Conservation (phyloP, 2,888 invertebrate genomes). For the Rotaria macrura region DNA sequence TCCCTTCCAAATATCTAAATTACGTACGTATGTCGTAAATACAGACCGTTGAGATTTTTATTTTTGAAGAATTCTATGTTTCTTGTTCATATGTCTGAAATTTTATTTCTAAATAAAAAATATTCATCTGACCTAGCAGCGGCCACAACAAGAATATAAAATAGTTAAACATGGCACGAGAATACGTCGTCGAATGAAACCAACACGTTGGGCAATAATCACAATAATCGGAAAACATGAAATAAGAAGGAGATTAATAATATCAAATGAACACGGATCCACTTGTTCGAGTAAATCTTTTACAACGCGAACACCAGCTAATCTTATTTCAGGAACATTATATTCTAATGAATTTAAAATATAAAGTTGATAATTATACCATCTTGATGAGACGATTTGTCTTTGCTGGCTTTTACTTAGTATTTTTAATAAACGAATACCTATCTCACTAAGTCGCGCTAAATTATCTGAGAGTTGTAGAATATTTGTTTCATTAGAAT, state of each 20-base stretch:
- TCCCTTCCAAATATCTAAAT: no score
- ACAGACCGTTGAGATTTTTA: no score
- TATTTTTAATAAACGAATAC: background rate
- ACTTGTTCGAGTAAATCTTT: background rate
- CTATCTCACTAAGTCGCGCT: background rate
- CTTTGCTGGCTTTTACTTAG: background rate
- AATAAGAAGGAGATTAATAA: background rate
- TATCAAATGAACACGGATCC: background rate
- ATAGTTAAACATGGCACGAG: background rate
- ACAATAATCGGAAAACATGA: background rate
- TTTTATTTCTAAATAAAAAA: no score
- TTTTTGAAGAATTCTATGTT: no score
- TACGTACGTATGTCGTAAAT: no score
- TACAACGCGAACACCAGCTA: background rate
- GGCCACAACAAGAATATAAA: background rate
- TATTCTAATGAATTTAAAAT: background rate
- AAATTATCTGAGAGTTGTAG: background rate
- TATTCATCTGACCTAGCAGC: background rate
- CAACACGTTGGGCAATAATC: background rate
- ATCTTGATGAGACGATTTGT: background rate
- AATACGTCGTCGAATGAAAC: background rate
- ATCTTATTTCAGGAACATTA: constrained; percentile 1
- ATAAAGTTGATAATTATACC: background rate
- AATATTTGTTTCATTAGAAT: background rate
- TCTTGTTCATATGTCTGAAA: no score